A percentile compares a stretch with the other conserved stretches of the same genome.
Conservation (phyloP, 2,113 vertebrate genomes). For the Anhinga rufa region DNA sequence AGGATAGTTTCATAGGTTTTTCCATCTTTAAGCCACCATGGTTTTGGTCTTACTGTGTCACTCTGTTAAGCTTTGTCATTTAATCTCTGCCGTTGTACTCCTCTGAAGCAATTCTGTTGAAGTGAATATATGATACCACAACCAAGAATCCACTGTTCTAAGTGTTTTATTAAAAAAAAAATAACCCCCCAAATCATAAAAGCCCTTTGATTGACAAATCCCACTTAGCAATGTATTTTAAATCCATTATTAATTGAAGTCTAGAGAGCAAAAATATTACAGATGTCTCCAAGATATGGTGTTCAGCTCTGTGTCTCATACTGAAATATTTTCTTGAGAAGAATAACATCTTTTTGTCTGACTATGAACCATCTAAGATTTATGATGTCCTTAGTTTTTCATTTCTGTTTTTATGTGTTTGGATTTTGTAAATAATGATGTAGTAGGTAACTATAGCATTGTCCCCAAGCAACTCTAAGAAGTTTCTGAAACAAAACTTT, state of each 20-base stretch:
- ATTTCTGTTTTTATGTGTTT: background rate
- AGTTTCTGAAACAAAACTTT: background rate
- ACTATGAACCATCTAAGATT: background rate
- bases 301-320: background rate
- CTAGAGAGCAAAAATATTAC: background rate
- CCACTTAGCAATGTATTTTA: background rate
- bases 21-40: background rate
- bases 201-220: background rate
- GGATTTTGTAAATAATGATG: background rate
- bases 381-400: background rate
- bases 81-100: background rate
- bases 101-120: background rate
- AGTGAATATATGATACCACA: background rate
- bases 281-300: background rate
- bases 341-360: background rate
- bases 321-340: background rate
- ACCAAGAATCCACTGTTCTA: background rate
- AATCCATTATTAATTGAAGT: background rate
- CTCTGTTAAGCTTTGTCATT: background rate
- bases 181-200: background rate
- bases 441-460: background rate
- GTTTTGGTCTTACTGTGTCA: background rate
- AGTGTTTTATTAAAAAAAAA: background rate
- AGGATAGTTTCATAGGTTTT: background rate
- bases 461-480: background rate